These are phyloP conservation scores for Aurelia coerulea DNA, from an alignment of 30 jellyfish, hydroid and myxozoan genomes.

Conservation along the genomic window DNA sequence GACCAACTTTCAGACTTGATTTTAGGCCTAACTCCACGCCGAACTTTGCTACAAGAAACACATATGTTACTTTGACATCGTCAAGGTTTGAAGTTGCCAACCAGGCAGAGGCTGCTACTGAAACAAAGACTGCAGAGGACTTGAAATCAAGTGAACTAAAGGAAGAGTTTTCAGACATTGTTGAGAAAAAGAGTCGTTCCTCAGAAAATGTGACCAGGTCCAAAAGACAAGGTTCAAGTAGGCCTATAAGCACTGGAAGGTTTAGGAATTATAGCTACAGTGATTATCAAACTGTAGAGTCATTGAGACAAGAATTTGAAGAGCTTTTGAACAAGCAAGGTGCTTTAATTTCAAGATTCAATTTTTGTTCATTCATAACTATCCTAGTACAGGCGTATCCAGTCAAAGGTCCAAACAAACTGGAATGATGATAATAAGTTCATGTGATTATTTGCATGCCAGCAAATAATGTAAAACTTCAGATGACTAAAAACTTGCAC, in stretches of 20 bases:
- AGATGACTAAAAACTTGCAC: too few relatives aligned
- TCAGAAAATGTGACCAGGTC: not conserved
- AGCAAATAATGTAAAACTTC: too few relatives aligned
- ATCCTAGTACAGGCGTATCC: not conserved
- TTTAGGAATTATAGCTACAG: slow-evolving; percentile 59
- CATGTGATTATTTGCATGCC: too few relatives aligned
- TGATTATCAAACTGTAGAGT: slow-evolving; percentile 42
- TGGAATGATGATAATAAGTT: too few relatives aligned
- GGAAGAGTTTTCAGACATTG: not conserved
- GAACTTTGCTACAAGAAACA: not conserved
- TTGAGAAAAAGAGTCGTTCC: not conserved
- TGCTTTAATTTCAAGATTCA: not conserved
- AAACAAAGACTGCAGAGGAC: not conserved
- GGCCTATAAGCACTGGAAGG: not conserved
- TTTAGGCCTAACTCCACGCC: not conserved
- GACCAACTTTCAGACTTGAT: not conserved
- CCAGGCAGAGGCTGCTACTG: not conserved
- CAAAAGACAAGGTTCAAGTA: not conserved
- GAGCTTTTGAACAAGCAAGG: slow-evolving; percentile 13
- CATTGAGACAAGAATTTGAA: slow-evolving; percentile 34
- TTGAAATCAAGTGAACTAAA: not conserved
- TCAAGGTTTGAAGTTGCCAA: not conserved
- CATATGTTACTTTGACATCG: not conserved
- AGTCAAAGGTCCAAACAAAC: too few relatives aligned
- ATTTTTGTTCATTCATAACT: not conserved